These are phyloP conservation scores for Rostratula benghalensis DNA, from an alignment of 2,113 vertebrate genomes.

Conservation along the genomic window DNA sequence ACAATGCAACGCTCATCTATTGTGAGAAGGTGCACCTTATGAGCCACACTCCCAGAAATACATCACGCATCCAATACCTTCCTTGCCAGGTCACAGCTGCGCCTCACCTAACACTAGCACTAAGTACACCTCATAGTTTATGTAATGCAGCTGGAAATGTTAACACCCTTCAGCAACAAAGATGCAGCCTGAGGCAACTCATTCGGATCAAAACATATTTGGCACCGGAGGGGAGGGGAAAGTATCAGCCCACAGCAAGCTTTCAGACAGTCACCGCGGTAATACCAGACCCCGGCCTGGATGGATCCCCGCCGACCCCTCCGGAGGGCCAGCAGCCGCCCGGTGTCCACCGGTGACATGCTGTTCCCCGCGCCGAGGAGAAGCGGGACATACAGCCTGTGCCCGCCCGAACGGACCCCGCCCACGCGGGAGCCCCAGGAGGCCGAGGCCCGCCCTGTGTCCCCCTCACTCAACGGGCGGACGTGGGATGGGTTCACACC, in stretches of 20 bases:
- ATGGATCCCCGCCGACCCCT: not conserved
- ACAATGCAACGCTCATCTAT: not conserved
- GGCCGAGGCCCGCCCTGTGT: not conserved
- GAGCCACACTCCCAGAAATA: not conserved
- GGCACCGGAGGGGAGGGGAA: not conserved
- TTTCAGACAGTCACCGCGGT: not conserved
- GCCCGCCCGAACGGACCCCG: not conserved
- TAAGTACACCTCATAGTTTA: fast-evolving
- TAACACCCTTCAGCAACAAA: not conserved
- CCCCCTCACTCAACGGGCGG: no score
- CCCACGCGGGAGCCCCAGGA: no score
- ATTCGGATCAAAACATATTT: fast-evolving
- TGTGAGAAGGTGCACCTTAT: not conserved
- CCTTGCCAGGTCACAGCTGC: fast-evolving
- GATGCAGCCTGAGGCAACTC: not conserved
- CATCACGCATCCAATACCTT: fast-evolving
- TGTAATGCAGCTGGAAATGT: not conserved
- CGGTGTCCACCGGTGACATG: not conserved
- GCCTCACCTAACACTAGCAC: not conserved
- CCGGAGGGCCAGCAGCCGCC: not conserved
- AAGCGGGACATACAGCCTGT: fast-evolving
- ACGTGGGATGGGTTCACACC: not conserved
- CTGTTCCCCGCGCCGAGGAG: no score
- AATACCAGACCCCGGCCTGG: fast-evolving
- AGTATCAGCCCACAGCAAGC: fast-evolving